Evolutionary conservation across 2,113 vertebrate genomes (phyloP), one percentile per base, ranked within the genome.

Genomic region (Rhodinocichla rosea): DNA sequence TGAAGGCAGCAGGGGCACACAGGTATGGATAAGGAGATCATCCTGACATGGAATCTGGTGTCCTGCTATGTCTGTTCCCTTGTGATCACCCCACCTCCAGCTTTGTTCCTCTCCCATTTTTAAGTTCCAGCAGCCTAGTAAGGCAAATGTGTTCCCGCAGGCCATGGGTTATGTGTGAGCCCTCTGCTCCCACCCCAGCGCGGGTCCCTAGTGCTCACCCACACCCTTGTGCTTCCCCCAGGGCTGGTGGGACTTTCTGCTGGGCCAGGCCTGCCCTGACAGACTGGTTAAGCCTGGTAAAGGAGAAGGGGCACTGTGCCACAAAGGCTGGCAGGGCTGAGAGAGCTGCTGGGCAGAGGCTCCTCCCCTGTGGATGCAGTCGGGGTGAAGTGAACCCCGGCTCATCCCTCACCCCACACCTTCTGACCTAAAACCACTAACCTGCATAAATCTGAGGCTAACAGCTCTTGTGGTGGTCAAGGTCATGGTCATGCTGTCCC

Each of bases 1-100:
- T 32, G 49, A 35, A 30, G 40, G 50, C 60, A 68, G 44, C 37
- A 2, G 1, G 19, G 21, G 6, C 2, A 2, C 37, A 32, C 15
- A 20, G 32, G 11, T 30, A 8, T 9, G 78, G 26, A 3, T 14
- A 22, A n/a, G 20, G 62, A 60, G 39, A 15, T 35, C 44, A 39
- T 13, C 5, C 4, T 27, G 22, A 20, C 2, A 0, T 2, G 37
- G 59, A 20, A 33, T 39, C 26, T 77, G 44, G 8, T 50, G 52
- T 33, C 20, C 39, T 0, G 0, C 19, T 24, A 0, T 15, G 33
- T 23, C 27, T 5, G 0, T 37, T 67, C 32, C 50, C 8, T 19
- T 69, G 63, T 1, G 1, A 28, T 32, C 59, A 9, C 5, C 11
- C 42, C 74, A 49, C 10, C 26, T 74, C 60, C 42, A 53, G 18